Evolutionary conservation across 2,113 vertebrate species (phyloP), one percentile per base, ranked within the genome.

Genomic region (Bagarius yarrelli): DNA sequence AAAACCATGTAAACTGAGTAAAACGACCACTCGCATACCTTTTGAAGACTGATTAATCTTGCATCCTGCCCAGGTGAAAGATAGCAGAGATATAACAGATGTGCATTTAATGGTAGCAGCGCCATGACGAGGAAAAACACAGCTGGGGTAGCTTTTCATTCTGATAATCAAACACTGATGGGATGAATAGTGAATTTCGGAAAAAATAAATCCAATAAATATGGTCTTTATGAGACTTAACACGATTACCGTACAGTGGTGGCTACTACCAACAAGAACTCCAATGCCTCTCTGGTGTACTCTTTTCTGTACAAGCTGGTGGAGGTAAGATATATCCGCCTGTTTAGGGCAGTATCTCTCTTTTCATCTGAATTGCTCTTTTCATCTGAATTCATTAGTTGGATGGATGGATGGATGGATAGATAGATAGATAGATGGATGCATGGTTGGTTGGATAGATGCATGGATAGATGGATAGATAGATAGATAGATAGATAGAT

Each of bases 261-360:
- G 83, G 94, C 96, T 73, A 94, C 92, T 23, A 97, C 96, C 4
- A 94, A 92, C 90, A 98, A 96, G 91, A 98, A 98, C 50, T 94
- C 95, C 19, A 98, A 98, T 0, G 97, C 95, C 0, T 95, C 94
- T 0, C 86, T 98, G 8, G 95, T 98, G 1, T 98, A 95, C 76
- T 90, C 97, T 34, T 98, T 98, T 88, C 93, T 98, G 53, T 98
- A 97, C 89, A 98, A 98, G 90, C 84, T 95, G 2, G 94, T 98
- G 19, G 95, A 98, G 95, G 97, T 98, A 86, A 90, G 93, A 84
- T 8, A 72, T 47, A 67, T 16, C 23, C 40, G 1, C 25, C 25
- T 56, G 14, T 23, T 25, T 19, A 47, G 13, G 40, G 16, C 47
- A n/a, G 6, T 5, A 44, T n/a, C 44, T 67, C 4, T 67, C 30